phyloP scores from a whole-genome alignment of 2,113 vertebrate genomes.

The Colaptes auratus region DNA sequence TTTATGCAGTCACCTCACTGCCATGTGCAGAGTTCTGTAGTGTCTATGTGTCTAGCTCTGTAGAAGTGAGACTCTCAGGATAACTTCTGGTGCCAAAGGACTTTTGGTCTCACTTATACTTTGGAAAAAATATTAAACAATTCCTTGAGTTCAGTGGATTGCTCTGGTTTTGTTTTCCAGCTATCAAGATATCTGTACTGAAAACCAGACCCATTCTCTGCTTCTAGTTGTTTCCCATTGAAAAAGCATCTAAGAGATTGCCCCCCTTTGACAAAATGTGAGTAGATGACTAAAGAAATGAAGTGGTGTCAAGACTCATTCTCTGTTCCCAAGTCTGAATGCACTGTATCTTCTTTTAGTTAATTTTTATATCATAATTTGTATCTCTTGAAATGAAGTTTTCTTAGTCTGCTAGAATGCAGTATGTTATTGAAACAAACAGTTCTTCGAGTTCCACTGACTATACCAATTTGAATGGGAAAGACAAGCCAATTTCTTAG shows the following conservation, averaged over 20 bases:
- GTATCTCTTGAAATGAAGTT: background rate
- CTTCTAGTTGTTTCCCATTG: background rate
- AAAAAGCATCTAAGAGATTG: background rate
- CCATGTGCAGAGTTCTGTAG: background rate
- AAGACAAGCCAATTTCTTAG: background rate
- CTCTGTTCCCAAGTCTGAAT: background rate
- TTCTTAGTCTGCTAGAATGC: background rate
- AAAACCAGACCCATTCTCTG: background rate
- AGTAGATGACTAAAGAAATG: accelerated
- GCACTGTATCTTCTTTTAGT: background rate
- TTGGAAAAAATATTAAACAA: background rate
- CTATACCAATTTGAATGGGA: background rate
- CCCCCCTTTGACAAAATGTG: accelerated
- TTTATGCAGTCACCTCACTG: background rate
- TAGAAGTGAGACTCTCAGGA: background rate
- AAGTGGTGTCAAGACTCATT: background rate
- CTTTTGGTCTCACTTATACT: background rate
- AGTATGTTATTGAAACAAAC: background rate
- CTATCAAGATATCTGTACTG: accelerated
- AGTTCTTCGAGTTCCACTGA: background rate
- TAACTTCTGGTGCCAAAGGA: background rate
- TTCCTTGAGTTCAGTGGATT: background rate
- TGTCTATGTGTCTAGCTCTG: background rate
- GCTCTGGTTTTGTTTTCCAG: background rate
- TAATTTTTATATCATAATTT: background rate